Conservation (phyloP, 2,797 vertebrate species). For the Nyctibius grandis region DNA sequence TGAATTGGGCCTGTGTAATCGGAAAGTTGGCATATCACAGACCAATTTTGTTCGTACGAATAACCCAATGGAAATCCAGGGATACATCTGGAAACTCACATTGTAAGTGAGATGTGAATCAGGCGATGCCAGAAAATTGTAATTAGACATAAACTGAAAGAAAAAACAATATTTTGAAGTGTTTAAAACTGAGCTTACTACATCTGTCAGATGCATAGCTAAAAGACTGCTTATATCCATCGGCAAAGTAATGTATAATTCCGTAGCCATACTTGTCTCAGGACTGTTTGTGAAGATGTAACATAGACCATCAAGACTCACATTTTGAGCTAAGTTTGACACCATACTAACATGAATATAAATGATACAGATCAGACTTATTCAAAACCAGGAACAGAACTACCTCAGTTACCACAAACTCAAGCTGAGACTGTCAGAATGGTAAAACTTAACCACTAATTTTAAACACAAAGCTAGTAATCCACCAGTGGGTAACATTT, state of each 20-base stretch:
- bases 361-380: neutral
- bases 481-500: neutral
- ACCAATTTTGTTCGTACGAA: neutral
- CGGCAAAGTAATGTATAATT: neutral
- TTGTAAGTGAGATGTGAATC: neutral
- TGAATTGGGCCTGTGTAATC: constrained; percentile 15
- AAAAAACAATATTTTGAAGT: neutral
- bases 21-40: constrained; percentile 4
- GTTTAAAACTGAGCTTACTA: neutral
- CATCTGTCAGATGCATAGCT: neutral
- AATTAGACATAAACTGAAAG: neutral
- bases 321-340: neutral
- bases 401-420: neutral
- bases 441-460: neutral
- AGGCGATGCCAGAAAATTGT: neutral
- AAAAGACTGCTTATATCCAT: neutral
- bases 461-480: neutral
- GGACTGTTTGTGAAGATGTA: neutral
- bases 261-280: neutral
- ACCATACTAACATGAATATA: neutral
- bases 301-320: neutral
- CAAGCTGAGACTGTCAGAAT: neutral
- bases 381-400: neutral
- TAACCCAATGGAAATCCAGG: neutral
- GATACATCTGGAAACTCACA: neutral